Base-by-base conservation (phyloP, 2,888 invertebrate genomes). In the Dione vanillae region DNA sequence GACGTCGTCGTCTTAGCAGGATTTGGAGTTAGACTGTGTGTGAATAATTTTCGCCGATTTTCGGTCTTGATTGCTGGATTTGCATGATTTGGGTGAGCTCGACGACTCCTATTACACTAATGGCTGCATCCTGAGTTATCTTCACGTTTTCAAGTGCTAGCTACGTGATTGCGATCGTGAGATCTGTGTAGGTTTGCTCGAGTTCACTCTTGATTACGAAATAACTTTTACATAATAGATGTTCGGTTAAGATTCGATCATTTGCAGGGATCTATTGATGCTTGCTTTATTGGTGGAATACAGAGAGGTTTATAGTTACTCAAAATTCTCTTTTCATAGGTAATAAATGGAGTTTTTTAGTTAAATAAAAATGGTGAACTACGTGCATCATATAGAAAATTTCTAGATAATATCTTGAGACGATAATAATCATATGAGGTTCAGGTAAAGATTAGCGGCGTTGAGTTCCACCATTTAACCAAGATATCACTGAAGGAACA, bases 1-100 rank as follows among this genome's bases (percentile, higher is more conserved):
- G 87, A 86, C 84, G 82, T 82, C 78, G 78, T 75, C 82, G 85
- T 87, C 86, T 86, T 84, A 85, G 83, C 79, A 75, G 79, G 78
- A 78, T 79, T 79, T 74, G 75, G 70, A 67, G 74, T 77, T 77
- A 73, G 76, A 74, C 72, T 71, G 75, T 58, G 76, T 73, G 78
- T 80, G 80, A 79, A 84, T 84, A 84, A 84, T 84, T 84, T 82
- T 81, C 71, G 37, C 49, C 47, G 61, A 58, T 70, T 71, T 73
- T 69, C 65, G 27, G 43, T 35, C 66, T 71, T 69, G 73, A 71
- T 68, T 68, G 71, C 66, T 35, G 73, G 73, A 74, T 74, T 74
- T 71, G 71, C 73, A 74, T 74, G 66, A 69, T 71, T 74, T 73
- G 51, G 64, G 56, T 27, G 47, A 51, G 65, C 62, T 69, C 69